Percentiles rank a stretch among this genome's conserved stretches.
Evolutionary conservation across 2,888 invertebrate genomes (phyloP).

Genomic region (Fragum sueziense): DNA sequence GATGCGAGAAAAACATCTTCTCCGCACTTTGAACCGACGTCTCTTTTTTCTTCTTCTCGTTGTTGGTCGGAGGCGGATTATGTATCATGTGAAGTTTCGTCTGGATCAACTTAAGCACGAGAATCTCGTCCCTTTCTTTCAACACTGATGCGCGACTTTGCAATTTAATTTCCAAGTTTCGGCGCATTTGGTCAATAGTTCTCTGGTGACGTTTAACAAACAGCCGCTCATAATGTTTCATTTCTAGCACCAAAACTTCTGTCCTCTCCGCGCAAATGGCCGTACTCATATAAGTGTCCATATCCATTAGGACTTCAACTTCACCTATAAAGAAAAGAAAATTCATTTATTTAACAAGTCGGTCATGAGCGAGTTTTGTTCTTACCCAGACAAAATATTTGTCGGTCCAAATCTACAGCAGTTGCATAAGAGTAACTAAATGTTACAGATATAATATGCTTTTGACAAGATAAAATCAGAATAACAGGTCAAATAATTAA

Average conservation of each 20-base stretch:
- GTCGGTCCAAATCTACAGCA: too few relatives aligned
- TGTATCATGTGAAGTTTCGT: slow-evolving; percentile 60
- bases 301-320: slow-evolving; percentile 76
- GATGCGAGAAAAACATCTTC: slow-evolving; percentile 73
- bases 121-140: slow-evolving; percentile 70
- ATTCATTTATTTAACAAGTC: neutral
- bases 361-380: too few relatives aligned
- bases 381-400: too few relatives aligned
- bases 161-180: slow-evolving; percentile 73
- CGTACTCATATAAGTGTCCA: slow-evolving; percentile 79
- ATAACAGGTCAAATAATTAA: too few relatives aligned
- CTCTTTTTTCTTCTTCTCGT: slow-evolving; percentile 59
- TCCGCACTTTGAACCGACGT: slow-evolving; percentile 71
- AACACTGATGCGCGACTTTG: slow-evolving; percentile 68
- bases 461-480: too few relatives aligned
- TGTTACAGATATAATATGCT: too few relatives aligned
- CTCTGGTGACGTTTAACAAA: slow-evolving; percentile 78
- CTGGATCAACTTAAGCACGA: slow-evolving; percentile 68
- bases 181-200: slow-evolving; percentile 79
- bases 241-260: slow-evolving; percentile 80
- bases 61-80: slow-evolving; percentile 55
- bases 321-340: slow-evolving; percentile 55
- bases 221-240: slow-evolving; percentile 81
- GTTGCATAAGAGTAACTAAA: too few relatives aligned
- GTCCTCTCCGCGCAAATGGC: slow-evolving; percentile 78